Evolutionary conservation across 1,140 invertebrate genomes (phyloP), one percentile per base, ranked within the genome.

Genomic region (Contarinia nasturtii): DNA sequence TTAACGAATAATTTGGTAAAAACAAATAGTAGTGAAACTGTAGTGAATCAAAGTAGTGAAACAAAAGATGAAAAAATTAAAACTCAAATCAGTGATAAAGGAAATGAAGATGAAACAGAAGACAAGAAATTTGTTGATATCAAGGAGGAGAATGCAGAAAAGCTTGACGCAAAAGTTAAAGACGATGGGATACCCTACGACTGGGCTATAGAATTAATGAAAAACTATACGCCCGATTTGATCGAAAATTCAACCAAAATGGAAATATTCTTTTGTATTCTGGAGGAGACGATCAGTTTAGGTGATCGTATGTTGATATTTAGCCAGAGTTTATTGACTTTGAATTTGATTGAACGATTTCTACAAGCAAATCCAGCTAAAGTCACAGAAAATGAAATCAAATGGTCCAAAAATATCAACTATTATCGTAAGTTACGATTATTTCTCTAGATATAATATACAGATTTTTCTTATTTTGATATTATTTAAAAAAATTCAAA

Each of bases 281-380:
- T 99, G 7, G 80, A 90, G 53, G 85, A 96, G 65, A 85, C 87
- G 51, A 79, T 95, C 33, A 67, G 71, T 46, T 55, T 86, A 27
- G 88, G 88, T 2, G 94, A 98, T 67, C 79, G 93, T 48, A 71
- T 98, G 18, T 70, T 98, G n/a, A 74, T 98, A 2, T 98, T 99
- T 61, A 96, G 91, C 56, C 93, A 96, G 62, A 95, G 89, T 56
- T 71, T 98, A 11, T 85, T 95, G 51, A 98, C 94, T 0, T 67
- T 99, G 38, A 89, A 94, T 74, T 70, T 97, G n/a, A 86, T 99
- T 50, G 95, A 99, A 74, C 82, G 92, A 53, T 95, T 93, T 62
- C 70, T 98, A 33, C 80, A 84, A 53, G 75, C 76, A 54, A 80
- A 77, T 54, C 72, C 75, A 52, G 79, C 94, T 51, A 86, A 88